phyloP scores from a whole-genome alignment of 1,140 invertebrate species.

The Calliphora vicina region DNA sequence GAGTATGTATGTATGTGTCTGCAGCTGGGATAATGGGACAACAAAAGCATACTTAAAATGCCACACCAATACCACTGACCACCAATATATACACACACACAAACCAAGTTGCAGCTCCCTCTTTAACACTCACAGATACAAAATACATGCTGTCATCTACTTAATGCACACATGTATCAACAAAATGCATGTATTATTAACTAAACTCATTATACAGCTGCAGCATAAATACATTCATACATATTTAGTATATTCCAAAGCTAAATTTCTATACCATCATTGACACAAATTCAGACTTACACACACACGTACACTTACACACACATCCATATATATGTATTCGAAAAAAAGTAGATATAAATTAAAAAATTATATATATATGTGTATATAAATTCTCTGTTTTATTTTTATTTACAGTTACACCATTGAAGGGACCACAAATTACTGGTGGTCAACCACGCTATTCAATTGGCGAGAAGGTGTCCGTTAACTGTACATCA shows the following conservation, averaged over 20 bases:
- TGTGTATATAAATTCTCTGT: too few relatives aligned
- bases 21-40: background rate
- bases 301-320: too few relatives aligned
- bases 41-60: background rate
- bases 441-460: conserved; percentile 81
- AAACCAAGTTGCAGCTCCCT: too few relatives aligned
- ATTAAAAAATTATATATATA: too few relatives aligned
- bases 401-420: conserved; percentile 67
- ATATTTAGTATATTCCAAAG: background rate
- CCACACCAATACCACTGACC: background rate
- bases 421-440: conserved; percentile 80
- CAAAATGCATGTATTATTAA: background rate
- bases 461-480: conserved; percentile 83
- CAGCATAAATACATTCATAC: background rate
- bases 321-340: too few relatives aligned
- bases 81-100: too few relatives aligned
- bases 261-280: background rate
- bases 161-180: too few relatives aligned
- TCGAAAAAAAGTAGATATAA: background rate
- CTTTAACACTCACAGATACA: background rate
- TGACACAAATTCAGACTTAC: too few relatives aligned
- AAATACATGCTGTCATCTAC: too few relatives aligned
- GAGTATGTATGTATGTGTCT: too few relatives aligned
- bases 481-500: conserved; percentile 85
- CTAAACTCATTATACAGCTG: background rate